Evolutionary conservation across 2,888 invertebrate species (phyloP).

Genomic region (Rhagium mordax): DNA sequence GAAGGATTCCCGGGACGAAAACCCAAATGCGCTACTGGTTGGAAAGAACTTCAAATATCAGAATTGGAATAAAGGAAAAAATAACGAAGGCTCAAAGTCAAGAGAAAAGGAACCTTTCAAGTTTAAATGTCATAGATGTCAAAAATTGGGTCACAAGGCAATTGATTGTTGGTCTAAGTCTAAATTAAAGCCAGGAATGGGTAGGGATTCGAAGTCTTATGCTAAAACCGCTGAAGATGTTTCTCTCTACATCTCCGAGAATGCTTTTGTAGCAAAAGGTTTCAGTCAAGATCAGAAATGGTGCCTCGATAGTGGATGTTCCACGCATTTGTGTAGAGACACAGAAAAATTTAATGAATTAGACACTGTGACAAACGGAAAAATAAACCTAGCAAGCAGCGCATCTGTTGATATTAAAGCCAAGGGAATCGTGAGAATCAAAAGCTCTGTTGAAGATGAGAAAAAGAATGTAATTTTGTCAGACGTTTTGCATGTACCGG

Average conservation of each 20-base stretch:
- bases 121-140: too few relatives aligned
- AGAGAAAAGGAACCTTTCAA: too few relatives aligned
- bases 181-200: too few relatives aligned
- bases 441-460: too few relatives aligned
- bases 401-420: too few relatives aligned
- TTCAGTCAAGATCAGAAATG: neutral
- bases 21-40: neutral
- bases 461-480: too few relatives aligned
- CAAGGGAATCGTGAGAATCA: too few relatives aligned
- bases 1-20: conserved; percentile 20
- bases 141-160: too few relatives aligned
- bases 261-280: neutral
- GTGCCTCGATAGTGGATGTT: neutral
- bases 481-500: too few relatives aligned
- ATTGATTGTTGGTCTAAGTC: too few relatives aligned
- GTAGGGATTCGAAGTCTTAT: too few relatives aligned
- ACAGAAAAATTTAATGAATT: neutral
- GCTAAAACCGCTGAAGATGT: neutral
- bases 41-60: neutral
- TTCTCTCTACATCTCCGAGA: neutral
- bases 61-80: neutral
- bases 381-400: neutral
- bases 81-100: too few relatives aligned
- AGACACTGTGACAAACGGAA: neutral
- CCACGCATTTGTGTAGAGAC: neutral